A percentile compares a stretch with the other conserved stretches of the same genome.
These are phyloP conservation scores for Silurus asotus DNA, from an alignment of 2,113 vertebrate genomes.

Conservation along the genomic window DNA sequence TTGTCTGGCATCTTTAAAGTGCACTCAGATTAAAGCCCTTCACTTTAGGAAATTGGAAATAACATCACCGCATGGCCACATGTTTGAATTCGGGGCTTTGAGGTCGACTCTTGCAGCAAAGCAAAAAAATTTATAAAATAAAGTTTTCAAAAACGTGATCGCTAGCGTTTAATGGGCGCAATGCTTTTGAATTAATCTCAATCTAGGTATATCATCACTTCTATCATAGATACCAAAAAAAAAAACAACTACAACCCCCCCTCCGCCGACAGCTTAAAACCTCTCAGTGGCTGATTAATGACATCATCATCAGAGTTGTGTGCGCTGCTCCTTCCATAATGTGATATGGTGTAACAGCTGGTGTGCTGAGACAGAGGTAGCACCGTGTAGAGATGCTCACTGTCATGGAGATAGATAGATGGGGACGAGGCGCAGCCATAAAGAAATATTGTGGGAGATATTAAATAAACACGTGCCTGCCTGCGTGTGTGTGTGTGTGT, in stretches of 20 bases:
- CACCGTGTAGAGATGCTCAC: not conserved
- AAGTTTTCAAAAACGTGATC: not conserved
- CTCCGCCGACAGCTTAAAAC: constrained; percentile 58
- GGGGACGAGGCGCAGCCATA: constrained; percentile 48
- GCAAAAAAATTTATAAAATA: not conserved
- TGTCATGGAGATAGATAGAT: constrained; percentile 41
- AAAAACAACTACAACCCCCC: constrained; percentile 35
- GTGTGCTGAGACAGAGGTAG: constrained; percentile 28
- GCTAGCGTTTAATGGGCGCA: not conserved
- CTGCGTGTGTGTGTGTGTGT: constrained; percentile 66
- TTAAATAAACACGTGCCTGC: constrained; percentile 81
- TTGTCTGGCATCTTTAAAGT: constrained; percentile 64
- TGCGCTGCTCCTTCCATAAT: constrained; percentile 63
- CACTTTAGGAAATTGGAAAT: constrained; percentile 50
- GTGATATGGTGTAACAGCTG: constrained; percentile 49
- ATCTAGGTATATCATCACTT: not conserved
- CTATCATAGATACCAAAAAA: not conserved
- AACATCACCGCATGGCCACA: constrained; percentile 10
- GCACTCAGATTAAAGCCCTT: constrained; percentile 67
- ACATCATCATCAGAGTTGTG: constrained; percentile 89
- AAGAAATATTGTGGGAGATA: constrained; percentile 85
- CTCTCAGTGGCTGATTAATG: constrained; percentile 82
- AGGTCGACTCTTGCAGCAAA: not conserved
- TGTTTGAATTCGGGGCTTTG: not conserved
- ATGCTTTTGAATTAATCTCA: not conserved